Base-by-base conservation (phyloP, 2,797 vertebrate genomes). In the Labroides dimidiatus region DNA sequence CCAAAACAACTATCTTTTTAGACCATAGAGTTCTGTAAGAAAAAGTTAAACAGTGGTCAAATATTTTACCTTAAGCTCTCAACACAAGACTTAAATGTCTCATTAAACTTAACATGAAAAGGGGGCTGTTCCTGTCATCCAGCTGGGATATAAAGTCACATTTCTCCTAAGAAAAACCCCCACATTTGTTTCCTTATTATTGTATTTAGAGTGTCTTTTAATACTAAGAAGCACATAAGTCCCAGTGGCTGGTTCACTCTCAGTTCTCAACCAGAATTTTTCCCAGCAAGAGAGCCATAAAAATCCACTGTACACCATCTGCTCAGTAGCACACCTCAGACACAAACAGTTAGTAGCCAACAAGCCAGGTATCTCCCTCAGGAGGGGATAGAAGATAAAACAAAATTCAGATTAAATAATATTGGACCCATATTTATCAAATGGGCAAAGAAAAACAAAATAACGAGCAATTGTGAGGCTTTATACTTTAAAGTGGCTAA, bases 191-290 rank as follows among this genome's bases (percentile, higher is more conserved):
- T 3, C 8, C 2, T 41, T 39, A 49, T 20, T 27, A 11, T 15
- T 13, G 9, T 21, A 17, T 43, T 16, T 14, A 33, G 4, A 33
- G 30, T 4, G 42, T 7, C 23, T 58, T 11, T 19, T 39, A 48
- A 53, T 21, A 64, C 63, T 47, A 47, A 39, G 41, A 0, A 48
- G 17, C 50, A 51, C 58, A 70, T 13, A 19, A 70, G 10, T 27
- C 44, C 16, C 30, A 36, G n/a, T 4, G 17, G 30, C 30, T 33
- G 30, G 30, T 33, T 8, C 30, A 5, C 30, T 5, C 30, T 33
- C 30, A 33, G 30, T 23, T 39, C 1, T 17, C 23, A 14, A 0
- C 0, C 12, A 16, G 6, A 8, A 51, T 27, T 17, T n/a, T 33
- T 6, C 30, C 30, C 30, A 33, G 30, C 4, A 33, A 33, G 30